These are phyloP conservation scores for Pantherophis vulpinus DNA, from an alignment of 2,797 vertebrate species.

Conservation along the genomic window DNA sequence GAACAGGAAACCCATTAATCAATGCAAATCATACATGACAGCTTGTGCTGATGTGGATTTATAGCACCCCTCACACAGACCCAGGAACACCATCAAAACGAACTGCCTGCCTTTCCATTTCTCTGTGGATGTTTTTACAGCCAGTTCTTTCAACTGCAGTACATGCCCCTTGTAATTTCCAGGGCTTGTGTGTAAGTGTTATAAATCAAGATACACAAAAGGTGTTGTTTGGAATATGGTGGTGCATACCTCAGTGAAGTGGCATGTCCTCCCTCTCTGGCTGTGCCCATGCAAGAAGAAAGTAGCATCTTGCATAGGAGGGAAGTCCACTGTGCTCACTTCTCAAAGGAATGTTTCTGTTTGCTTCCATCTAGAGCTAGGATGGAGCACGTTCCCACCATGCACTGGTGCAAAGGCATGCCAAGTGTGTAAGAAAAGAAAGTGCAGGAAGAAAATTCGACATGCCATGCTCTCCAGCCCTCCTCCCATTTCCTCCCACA, in stretches of 20 bases:
- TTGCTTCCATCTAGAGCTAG: slow-evolving; percentile 77
- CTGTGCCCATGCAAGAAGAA: slow-evolving; percentile 66
- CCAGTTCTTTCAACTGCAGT: slow-evolving; percentile 32
- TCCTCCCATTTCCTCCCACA: slow-evolving; percentile 66
- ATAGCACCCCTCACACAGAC: slow-evolving; percentile 78
- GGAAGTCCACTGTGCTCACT: slow-evolving; percentile 66
- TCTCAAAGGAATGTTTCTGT: slow-evolving; percentile 66
- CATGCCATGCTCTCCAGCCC: slow-evolving; percentile 74
- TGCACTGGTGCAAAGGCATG: slow-evolving; percentile 74
- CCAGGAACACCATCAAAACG: slow-evolving; percentile 57
- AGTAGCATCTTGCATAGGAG: slow-evolving; percentile 66
- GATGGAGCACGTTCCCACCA: slow-evolving; percentile 67
- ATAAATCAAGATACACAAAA: slow-evolving; percentile 77
- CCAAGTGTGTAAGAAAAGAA: slow-evolving; percentile 66
- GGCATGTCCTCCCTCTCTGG: slow-evolving; percentile 68
- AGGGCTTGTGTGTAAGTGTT: slow-evolving; percentile 74
- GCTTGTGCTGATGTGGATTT: slow-evolving; percentile 73
- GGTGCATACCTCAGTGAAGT: slow-evolving; percentile 49
- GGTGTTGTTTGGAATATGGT: slow-evolving; percentile 58
- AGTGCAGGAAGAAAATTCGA: slow-evolving; percentile 66
- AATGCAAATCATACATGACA: slow-evolving; percentile 76
- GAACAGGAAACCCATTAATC: slow-evolving; percentile 85
- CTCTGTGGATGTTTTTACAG: slow-evolving; percentile 20
- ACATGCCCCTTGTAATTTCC: slow-evolving; percentile 59
- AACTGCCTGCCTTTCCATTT: slow-evolving; percentile 43